phyloP scores from a whole-genome alignment of 2,888 invertebrate species.

The Ditula angustiorana region DNA sequence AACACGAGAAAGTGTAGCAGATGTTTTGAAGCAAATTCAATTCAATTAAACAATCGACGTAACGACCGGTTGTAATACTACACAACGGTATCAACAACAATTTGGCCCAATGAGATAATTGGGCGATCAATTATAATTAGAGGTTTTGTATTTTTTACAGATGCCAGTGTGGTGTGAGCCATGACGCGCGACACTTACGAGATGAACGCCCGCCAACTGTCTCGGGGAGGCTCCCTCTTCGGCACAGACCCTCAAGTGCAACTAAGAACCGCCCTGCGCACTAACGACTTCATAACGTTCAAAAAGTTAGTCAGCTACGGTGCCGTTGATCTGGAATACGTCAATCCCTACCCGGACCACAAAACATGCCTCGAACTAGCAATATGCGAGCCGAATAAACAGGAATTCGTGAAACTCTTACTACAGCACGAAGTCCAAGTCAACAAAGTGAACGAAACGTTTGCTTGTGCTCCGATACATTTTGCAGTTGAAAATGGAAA shows the following conservation, averaged over 20 bases:
- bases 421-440: conserved; percentile 87
- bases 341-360: conserved; percentile 84
- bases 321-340: conserved; percentile 80
- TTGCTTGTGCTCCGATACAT: conserved; percentile 87
- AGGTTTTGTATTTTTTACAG: conserved; percentile 65
- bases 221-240: conserved; percentile 77
- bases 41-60: conserved; percentile 64
- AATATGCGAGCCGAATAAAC: conserved; percentile 75
- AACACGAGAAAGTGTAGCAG: conserved; percentile 50
- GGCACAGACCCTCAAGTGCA: conserved; percentile 77
- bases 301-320: conserved; percentile 77
- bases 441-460: conserved; percentile 83
- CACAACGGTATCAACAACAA: conserved; percentile 52
- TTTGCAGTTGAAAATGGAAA: conserved; percentile 86
- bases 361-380: conserved; percentile 87
- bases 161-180: conserved; percentile 72
- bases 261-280: conserved; percentile 80
- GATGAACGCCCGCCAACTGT: conserved; percentile 73
- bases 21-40: conserved; percentile 58
- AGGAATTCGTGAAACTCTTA: conserved; percentile 84
- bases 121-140: conserved; percentile 50
- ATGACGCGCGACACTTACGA: conserved; percentile 81
- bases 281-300: conserved; percentile 82
- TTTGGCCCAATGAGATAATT: conserved; percentile 67
- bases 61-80: conserved; percentile 48